Percentiles rank a stretch among this genome's conserved stretches.
These are phyloP conservation scores for Spodoptera frugiperda DNA, from an alignment of 1,140 invertebrate species.

Conservation along the genomic window DNA sequence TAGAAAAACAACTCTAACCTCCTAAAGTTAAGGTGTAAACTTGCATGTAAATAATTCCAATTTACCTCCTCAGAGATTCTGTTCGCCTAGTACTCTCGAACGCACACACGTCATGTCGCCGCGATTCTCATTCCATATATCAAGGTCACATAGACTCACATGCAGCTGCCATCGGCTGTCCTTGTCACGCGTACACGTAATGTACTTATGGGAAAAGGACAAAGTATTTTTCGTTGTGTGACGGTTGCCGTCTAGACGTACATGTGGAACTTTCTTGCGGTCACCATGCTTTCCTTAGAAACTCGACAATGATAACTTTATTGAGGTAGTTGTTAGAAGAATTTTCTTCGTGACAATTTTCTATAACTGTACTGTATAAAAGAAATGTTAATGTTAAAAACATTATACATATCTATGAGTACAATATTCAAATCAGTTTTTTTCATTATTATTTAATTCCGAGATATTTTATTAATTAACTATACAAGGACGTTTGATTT, in stretches of 20 bases:
- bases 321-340: constrained; percentile 23
- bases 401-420: no score
- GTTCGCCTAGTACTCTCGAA: constrained; percentile 69
- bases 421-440: no score
- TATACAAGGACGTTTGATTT: no score
- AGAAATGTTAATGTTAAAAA: no score
- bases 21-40: constrained; percentile 1
- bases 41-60: neutral
- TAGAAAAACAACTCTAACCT: neutral
- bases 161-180: constrained; percentile 60
- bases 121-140: constrained; percentile 71
- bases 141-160: constrained; percentile 70
- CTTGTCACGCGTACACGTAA: constrained; percentile 55
- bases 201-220: constrained; percentile 59
- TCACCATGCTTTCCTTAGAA: constrained; percentile 56
- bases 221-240: constrained; percentile 49
- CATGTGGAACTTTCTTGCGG: constrained; percentile 64
- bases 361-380: no score
- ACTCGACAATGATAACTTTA: constrained; percentile 38
- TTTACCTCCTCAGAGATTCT: constrained; percentile 61
- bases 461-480: no score
- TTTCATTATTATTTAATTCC: no score
- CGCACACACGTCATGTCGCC: constrained; percentile 73
- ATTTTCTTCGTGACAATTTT: constrained; percentile 23
- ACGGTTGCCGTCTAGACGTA: constrained; percentile 55